Percentiles rank a stretch among this genome's conserved stretches.
phyloP scores from a whole-genome alignment of 2,888 invertebrate genomes.

The Anticlea derivata region DNA sequence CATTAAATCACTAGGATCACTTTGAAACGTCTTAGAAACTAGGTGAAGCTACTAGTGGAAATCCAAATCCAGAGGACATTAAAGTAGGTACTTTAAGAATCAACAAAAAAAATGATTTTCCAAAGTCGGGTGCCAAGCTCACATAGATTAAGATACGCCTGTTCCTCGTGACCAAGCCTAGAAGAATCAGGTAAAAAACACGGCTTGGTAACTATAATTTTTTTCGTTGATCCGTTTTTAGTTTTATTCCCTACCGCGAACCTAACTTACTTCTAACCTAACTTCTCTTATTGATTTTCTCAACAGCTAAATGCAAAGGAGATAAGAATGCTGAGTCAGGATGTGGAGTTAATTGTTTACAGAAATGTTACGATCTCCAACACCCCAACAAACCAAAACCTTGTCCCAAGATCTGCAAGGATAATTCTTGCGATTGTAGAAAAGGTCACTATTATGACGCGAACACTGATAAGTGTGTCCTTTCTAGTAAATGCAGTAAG shows the following conservation, averaged over 20 bases:
- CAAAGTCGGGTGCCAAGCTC: no score
- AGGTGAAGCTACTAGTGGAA: no score
- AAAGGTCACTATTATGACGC: slow-evolving; percentile 33
- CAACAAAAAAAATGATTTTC: no score
- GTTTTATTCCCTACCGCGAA: no score
- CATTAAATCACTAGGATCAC: no score
- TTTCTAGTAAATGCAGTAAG: slow-evolving; percentile 9
- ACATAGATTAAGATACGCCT: no score
- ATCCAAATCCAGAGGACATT: slow-evolving; percentile 37
- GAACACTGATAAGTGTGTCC: slow-evolving; percentile 35
- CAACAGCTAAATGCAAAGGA: slow-evolving; percentile 41
- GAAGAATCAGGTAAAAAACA: no score
- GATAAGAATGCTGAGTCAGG: slow-evolving; percentile 42
- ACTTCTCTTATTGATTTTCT: slow-evolving; percentile 45
- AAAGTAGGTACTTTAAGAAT: slow-evolving; percentile 38
- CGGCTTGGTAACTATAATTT: no score
- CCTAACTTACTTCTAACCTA: no score
- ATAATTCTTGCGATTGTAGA: slow-evolving; percentile 40
- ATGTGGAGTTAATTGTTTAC: slow-evolving; percentile 43
- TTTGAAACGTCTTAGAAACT: no score
- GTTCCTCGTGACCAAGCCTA: no score
- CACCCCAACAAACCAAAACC: slow-evolving; percentile 9
- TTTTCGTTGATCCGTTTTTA: no score
- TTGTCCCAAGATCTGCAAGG: slow-evolving; percentile 32
- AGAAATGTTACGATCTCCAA: slow-evolving; percentile 38